phyloP scores from a whole-genome alignment of 1,140 invertebrate species.

The Drosophila hydei region DNA sequence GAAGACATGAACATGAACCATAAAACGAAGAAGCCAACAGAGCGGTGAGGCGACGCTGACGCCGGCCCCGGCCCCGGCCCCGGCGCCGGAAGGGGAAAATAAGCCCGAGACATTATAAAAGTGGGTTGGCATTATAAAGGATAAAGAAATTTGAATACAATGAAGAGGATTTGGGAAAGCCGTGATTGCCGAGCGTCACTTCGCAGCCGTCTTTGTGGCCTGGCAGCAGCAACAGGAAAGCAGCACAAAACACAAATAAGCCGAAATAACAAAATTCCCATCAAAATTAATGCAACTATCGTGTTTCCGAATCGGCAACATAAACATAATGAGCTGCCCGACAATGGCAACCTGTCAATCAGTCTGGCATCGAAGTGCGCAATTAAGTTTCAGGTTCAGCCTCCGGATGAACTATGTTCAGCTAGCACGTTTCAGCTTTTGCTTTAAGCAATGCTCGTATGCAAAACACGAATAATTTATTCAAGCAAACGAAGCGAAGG shows the following conservation, averaged over 20 bases:
- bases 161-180: conserved; percentile 67
- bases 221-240: conserved; percentile 43
- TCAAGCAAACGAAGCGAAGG: conserved; percentile 53
- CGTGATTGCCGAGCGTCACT: conserved; percentile 69
- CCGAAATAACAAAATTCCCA: conserved; percentile 42
- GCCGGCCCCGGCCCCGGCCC: conserved; percentile 4
- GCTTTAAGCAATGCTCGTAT: conserved; percentile 48
- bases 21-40: conserved; percentile 60
- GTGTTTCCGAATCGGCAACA: conserved; percentile 21
- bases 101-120: conserved; percentile 70
- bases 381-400: conserved; percentile 10
- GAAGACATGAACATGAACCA: conserved; percentile 82
- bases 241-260: conserved; percentile 29
- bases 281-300: conserved; percentile 70
- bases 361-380: neutral
- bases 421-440: conserved; percentile 29
- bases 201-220: conserved; percentile 35
- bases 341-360: conserved; percentile 20
- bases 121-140: conserved; percentile 68
- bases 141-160: conserved; percentile 79
- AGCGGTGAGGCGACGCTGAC: conserved; percentile 2
- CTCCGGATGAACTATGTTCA: neutral
- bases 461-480: conserved; percentile 75
- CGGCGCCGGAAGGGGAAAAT: conserved; percentile 37
- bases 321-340: neutral